These are phyloP conservation scores for Blastobasis lacticolella DNA, from an alignment of 2,888 invertebrate species.

Conservation along the genomic window DNA sequence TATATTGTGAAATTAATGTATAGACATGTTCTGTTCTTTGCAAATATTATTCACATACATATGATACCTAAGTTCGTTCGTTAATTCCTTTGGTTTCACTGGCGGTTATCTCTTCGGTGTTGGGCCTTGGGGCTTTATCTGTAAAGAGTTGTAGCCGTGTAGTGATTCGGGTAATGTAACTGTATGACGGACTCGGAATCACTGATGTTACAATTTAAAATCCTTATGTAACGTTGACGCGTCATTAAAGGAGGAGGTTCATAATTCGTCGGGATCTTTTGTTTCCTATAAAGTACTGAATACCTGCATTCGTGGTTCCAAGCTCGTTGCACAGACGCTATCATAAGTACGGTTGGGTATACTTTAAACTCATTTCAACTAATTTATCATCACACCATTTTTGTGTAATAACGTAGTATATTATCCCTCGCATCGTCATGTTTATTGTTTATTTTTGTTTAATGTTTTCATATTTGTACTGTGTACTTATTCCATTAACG, in stretches of 20 bases:
- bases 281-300: too few species aligned
- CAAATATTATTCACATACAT: slow-evolving; percentile 38
- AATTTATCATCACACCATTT: slow-evolving; percentile 49
- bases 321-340: not conserved
- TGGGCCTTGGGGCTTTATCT: not conserved
- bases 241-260: too few species aligned
- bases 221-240: too few species aligned
- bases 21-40: slow-evolving; percentile 51
- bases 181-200: too few species aligned
- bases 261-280: too few species aligned
- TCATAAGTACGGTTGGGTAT: slow-evolving; percentile 57
- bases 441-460: slow-evolving; percentile 36
- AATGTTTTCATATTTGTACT: slow-evolving; percentile 64
- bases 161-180: too few species aligned
- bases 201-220: too few species aligned
- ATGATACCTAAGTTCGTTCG: slow-evolving; percentile 16
- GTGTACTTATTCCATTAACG: slow-evolving; percentile 71
- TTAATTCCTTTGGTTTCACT: slow-evolving; percentile 32
- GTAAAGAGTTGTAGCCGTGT: too few species aligned
- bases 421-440: slow-evolving; percentile 32
- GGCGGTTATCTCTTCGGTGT: slow-evolving; percentile 20
- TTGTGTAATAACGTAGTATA: slow-evolving; percentile 42
- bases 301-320: too few species aligned
- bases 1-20: slow-evolving; percentile 58
- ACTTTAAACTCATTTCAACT: slow-evolving; percentile 43